These are phyloP conservation scores for Porites lobata DNA, from an alignment of 92 coral and sea anemone genomes.

Conservation along the genomic window DNA sequence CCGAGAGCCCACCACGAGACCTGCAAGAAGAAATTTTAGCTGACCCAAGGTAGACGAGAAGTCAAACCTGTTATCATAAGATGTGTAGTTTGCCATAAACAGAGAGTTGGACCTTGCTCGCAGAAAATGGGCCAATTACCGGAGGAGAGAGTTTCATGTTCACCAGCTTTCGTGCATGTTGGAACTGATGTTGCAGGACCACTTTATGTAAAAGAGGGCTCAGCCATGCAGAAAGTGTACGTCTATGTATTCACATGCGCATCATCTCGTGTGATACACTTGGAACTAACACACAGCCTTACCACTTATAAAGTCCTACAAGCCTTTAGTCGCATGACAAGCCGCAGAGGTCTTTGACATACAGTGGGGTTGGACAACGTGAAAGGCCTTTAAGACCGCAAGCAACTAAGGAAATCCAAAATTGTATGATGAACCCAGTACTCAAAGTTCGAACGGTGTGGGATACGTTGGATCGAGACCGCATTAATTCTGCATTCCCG, in stretches of 20 bases:
- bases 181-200: slow-evolving; percentile 58
- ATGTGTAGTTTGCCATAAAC: slow-evolving; percentile 48
- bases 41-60: slow-evolving; percentile 54
- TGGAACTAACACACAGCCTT: slow-evolving; percentile 48
- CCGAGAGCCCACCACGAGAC: too few relatives aligned
- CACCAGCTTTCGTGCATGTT: slow-evolving; percentile 45
- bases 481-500: slow-evolving; percentile 16
- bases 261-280: slow-evolving; percentile 43
- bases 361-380: slow-evolving; percentile 61
- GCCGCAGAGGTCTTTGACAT: slow-evolving; percentile 39
- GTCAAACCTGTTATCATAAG: slow-evolving; percentile 28
- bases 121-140: slow-evolving; percentile 70
- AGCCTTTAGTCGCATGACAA: slow-evolving; percentile 51
- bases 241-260: slow-evolving; percentile 57
- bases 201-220: slow-evolving; percentile 14
- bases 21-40: slow-evolving; percentile 31
- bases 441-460: not conserved
- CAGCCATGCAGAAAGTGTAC: slow-evolving; percentile 13
- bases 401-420: slow-evolving; percentile 12
- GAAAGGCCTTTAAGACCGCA: too few relatives aligned
- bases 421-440: slow-evolving; percentile 8
- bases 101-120: slow-evolving; percentile 22
- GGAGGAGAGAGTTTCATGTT: slow-evolving; percentile 44
- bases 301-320: slow-evolving; percentile 61
- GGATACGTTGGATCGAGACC: slow-evolving; percentile 30